Evolutionary conservation across 2,797 vertebrate genomes (phyloP), one percentile per base, ranked within the genome.

Genomic region (Semotilus atromaculatus): DNA sequence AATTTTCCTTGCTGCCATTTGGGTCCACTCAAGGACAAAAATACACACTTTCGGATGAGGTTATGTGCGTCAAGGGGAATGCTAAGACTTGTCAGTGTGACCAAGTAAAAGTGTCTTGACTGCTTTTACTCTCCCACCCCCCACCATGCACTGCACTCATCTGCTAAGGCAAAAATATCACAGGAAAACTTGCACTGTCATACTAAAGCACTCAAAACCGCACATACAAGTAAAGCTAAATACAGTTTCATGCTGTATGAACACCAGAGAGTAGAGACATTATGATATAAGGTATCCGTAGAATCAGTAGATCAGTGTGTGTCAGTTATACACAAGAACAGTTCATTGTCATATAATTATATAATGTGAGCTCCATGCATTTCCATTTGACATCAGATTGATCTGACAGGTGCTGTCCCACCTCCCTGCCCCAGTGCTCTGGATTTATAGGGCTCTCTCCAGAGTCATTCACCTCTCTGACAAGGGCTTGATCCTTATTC

Each of bases 351-450:
- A 45, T 58, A 45, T 66, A 85, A 68, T 67, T 51, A 80, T 70
- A 68, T 60, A 53, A 73, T 73, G 62, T 68, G 85, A 75, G 73
- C 51, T 76, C 55, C 83, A 87, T 86, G 87, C 87, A 79, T 89
- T 88, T 92, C 82, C 72, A 80, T 87, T 11, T 88, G 88, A 92
- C 87, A 91, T 91, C 90, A 85, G 75, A 71, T 67, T n/a, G 72
- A 90, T 83, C 58, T 68, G 76, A 74, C 19, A 10, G 34, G 73
- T 77, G 78, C 85, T 82, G 84, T 83, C 82, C 84, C 36, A 64
- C 86, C 80, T 81, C 48, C 23, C n/a, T 45, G 6, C 48, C 71
- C 40, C 29, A 80, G 34, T 73, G 19, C 60, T 67, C 48, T 73
- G 70, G 70, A 86, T 87, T 87, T 84, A 87, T 87, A 51, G 51